These are phyloP conservation scores for Lateolabrax maculatus DNA, from an alignment of 2,797 vertebrate species.

Conservation along the genomic window DNA sequence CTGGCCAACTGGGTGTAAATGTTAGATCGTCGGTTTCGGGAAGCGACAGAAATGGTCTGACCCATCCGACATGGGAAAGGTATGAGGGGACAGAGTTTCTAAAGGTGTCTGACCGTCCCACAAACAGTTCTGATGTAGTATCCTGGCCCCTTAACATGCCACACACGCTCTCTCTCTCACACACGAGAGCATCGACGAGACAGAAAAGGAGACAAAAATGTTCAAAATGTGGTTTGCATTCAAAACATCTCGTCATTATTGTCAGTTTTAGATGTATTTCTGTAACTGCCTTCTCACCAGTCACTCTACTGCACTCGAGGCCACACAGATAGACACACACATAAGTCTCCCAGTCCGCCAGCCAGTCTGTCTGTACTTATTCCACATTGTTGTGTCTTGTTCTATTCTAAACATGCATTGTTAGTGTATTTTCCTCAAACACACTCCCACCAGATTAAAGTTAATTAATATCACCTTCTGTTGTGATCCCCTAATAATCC, in stretches of 20 bases:
- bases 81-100: no score
- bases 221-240: neutral
- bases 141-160: neutral
- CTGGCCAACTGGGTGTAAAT: no score
- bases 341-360: conserved; percentile 2
- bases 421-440: conserved; percentile 49
- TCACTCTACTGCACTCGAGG: neutral
- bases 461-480: conserved; percentile 62
- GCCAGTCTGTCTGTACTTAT: conserved; percentile 46
- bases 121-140: neutral
- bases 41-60: no score
- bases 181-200: neutral
- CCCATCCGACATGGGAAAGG: neutral
- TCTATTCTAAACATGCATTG: conserved; percentile 51
- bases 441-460: conserved; percentile 37
- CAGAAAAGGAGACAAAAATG: neutral
- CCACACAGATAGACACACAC: conserved; percentile 4
- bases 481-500: conserved; percentile 57
- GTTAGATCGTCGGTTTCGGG: no score
- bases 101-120: neutral
- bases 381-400: conserved; percentile 49
- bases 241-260: neutral
- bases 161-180: neutral
- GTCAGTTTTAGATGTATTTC: conserved; percentile 14
- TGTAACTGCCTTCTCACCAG: neutral